Conservation (phyloP, 2,888 invertebrate species). For the Cephus pygmeus region DNA sequence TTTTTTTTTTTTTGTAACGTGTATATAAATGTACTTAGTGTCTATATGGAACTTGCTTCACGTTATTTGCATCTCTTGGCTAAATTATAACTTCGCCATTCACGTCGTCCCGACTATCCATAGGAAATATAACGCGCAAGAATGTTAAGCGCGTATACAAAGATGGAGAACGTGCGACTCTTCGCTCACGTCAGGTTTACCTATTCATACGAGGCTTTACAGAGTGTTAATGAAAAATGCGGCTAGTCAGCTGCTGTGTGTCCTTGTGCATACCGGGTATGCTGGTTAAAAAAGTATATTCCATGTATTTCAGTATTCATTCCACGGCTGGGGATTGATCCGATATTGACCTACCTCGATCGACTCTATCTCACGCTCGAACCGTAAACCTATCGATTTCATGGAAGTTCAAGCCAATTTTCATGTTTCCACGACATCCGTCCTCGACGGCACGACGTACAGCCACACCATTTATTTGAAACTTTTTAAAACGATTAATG, state of each 20-base stretch:
- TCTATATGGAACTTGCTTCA: background rate
- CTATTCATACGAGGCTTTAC: slow-evolving; percentile 60
- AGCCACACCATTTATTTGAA: background rate
- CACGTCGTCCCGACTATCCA: background rate
- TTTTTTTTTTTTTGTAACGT: background rate
- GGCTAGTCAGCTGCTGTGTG: slow-evolving; percentile 52
- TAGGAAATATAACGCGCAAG: background rate
- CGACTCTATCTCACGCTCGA: background rate
- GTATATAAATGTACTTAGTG: background rate
- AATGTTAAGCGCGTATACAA: background rate
- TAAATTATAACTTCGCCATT: background rate
- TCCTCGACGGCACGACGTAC: background rate
- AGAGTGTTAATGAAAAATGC: slow-evolving; percentile 62
- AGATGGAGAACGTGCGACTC: slow-evolving; percentile 26
- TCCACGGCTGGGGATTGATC: background rate
- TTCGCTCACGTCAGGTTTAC: slow-evolving; percentile 43
- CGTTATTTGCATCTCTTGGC: background rate
- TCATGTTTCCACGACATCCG: background rate
- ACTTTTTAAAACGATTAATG: background rate
- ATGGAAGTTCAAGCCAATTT: slow-evolving; percentile 16
- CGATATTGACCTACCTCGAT: background rate
- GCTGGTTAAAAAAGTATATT: slow-evolving; percentile 10
- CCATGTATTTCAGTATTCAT: background rate
- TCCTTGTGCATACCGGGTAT: slow-evolving; percentile 45
- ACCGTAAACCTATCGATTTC: slow-evolving; percentile 10